Base-by-base conservation (phyloP, 2,888 invertebrate species). In the Onthophagus sagittarius region DNA sequence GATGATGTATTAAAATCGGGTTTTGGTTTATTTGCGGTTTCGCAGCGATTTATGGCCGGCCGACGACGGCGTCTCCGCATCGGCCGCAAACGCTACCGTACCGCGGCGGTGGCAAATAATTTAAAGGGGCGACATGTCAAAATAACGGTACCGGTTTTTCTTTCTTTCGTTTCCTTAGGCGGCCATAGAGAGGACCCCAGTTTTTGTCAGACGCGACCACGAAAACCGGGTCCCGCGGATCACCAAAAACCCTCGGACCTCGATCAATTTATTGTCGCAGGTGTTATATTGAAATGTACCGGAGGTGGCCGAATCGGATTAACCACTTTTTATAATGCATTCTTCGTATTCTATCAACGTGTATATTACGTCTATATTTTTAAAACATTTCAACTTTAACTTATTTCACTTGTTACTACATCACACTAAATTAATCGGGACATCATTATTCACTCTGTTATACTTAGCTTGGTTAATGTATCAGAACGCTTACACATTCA, bases 1-100 rank as follows among this genome's bases (percentile, higher is more conserved):
- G 67, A 67, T 67, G 67, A 67, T 67, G 67, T 67, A 67, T 67
- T 67, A 67, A 67, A 67, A 67, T 67, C 67, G 67, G 67, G 23
- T 67, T 67, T 67, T 67, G 67, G 67, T 67, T 67, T 67, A 67
- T 67, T 67, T 67, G 67, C 67, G 67, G 67, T n/a, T 53, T 53
- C 67, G 15, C 31, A 23, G 23, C n/a, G 67, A 32, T 15, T 67
- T 31, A n/a, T n/a, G 23, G 67, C n/a, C 31, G n/a, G 67, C 31
- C n/a, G 67, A 67, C 31, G 67, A 15, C 67, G 23, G 31, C 67
- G 67, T 23, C 32, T 67, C 31, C 67, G n/a, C 23, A 67, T 23
- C 32, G 39, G 9, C 39, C 39, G 39, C 67, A 67, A 23, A 67
- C 67, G 67, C 67, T 67, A 67, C 67, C 67, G 67, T 67, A n/a